Base-by-base conservation (phyloP, 1,140 invertebrate species). In the Sitobion miscanthi region DNA sequence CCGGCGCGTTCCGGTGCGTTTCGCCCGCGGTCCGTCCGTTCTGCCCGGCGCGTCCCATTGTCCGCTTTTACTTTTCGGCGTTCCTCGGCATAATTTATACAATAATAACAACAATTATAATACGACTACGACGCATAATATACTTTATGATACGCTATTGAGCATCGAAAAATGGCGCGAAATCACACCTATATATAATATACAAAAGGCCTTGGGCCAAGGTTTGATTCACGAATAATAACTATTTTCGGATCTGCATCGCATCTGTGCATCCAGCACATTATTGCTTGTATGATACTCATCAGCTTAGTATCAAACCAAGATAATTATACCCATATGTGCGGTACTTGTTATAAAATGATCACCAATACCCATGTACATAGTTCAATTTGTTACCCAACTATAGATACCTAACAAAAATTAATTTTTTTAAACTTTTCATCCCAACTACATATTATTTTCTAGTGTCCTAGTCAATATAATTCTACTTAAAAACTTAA, bases 131-230 rank as follows among this genome's bases (percentile, higher is more conserved):
- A 77, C 62, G 62, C n/a, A 77, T n/a, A 77, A n/a, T 77, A 77
- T 77, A 54, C 52, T 77, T 77, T 77, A 77, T n/a, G 62, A 77
- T 77, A 77, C 62, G 62, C 62, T 77, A 77, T 77, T n/a, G n/a
- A 77, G 62, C 62, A 35, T 77, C 30, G n/a, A 77, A 77, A 69
- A 77, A 35, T 77, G 14, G 62, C n/a, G 30, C 5, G 62, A 77
- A 77, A 77, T 77, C 62, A 77, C 62, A 77, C 62, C 62, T 77
- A 77, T 77, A 77, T 77, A n/a, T n/a, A 21, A 54, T 54, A 6
- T 77, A 77, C 30, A n/a, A 17, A n/a, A 77, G 30, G 30, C 62
- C 62, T 77, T 77, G 62, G 30, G 5, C 5, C 30, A 69, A 9
- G 30, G 30, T 69, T 69, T 14, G 62, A 77, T 77, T 77, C 17